These are phyloP conservation scores for Sprattus sprattus DNA, from an alignment of 2,113 vertebrate genomes.

Conservation along the genomic window DNA sequence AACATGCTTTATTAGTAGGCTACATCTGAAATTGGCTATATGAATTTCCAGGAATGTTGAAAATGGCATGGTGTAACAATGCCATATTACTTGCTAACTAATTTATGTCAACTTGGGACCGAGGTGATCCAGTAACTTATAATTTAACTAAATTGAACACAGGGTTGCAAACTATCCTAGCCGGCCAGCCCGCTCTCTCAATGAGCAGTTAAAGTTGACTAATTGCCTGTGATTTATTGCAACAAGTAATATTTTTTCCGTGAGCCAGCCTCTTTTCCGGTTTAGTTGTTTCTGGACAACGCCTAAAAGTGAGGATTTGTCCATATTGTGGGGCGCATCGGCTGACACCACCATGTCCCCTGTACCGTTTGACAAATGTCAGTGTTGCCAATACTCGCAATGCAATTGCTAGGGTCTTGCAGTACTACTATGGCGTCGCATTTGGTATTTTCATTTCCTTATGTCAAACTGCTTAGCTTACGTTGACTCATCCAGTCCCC, in stretches of 20 bases:
- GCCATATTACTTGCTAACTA: not conserved
- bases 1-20: not conserved
- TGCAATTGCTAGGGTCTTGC: not conserved
- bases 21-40: not conserved
- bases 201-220: not conserved
- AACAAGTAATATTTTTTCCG: slow-evolving; percentile 2
- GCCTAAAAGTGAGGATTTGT: not conserved
- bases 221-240: not conserved
- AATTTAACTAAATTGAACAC: not conserved
- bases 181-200: not conserved
- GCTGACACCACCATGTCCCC: not conserved
- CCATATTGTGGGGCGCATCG: too few species aligned
- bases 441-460: not conserved
- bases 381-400: not conserved
- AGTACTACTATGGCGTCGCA: not conserved
- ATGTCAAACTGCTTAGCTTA: not conserved
- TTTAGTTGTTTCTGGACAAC: slow-evolving; percentile 7
- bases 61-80: not conserved
- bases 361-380: not conserved
- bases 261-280: not conserved
- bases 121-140: not conserved
- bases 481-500: not conserved
- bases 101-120: not conserved
- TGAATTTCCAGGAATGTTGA: not conserved
- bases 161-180: not conserved